Evolutionary conservation across 2,113 vertebrate species (phyloP).

Genomic region (Ceyx melanurus): DNA sequence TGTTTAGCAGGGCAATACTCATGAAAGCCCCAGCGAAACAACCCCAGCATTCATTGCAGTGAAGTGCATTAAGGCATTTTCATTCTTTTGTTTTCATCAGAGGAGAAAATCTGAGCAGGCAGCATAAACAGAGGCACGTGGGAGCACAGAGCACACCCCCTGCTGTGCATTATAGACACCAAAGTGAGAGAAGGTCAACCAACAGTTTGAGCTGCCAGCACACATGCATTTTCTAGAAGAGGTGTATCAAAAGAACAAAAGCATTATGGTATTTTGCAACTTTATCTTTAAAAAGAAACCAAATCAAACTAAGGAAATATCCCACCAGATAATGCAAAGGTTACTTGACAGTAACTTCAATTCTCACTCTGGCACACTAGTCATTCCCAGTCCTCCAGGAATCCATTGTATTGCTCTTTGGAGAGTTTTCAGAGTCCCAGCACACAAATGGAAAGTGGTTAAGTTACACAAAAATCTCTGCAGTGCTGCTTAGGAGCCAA

Average conservation of each 20-base stretch:
- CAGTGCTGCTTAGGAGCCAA: slow-evolving; percentile 27
- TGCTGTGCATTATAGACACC: neutral
- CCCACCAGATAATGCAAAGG: slow-evolving; percentile 58
- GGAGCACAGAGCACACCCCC: accelerated
- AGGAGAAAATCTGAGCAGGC: neutral
- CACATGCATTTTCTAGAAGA: neutral
- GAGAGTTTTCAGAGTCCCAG: slow-evolving; percentile 40
- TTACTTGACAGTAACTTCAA: slow-evolving; percentile 56
- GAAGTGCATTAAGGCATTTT: neutral
- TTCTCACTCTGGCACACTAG: neutral
- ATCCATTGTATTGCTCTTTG: neutral
- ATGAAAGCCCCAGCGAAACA: neutral
- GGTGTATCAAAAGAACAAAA: neutral
- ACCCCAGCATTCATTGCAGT: neutral
- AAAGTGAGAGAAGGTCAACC: neutral
- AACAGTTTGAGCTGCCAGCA: neutral
- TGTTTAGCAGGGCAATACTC: neutral
- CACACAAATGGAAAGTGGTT: slow-evolving; percentile 19
- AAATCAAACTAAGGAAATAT: neutral
- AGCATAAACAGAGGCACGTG: neutral
- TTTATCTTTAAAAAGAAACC: neutral
- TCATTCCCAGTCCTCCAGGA: slow-evolving; percentile 28
- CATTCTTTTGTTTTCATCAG: neutral
- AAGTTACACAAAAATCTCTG: slow-evolving; percentile 58
- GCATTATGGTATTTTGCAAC: neutral